Conservation (phyloP, 2,888 invertebrate genomes). For the Argynnis bischoffii region DNA sequence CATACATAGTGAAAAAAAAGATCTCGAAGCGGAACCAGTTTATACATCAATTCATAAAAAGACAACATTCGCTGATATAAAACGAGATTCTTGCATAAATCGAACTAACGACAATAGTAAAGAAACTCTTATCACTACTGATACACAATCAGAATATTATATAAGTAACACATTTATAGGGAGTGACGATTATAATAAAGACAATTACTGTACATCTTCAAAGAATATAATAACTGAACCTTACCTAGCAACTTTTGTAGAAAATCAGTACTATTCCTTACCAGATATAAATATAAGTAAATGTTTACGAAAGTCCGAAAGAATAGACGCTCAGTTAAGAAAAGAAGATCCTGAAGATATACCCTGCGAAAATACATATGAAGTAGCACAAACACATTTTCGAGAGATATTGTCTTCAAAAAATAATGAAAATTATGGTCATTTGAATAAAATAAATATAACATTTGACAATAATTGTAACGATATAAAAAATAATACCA, state of each 20-base stretch:
- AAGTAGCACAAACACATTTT: constrained; percentile 73
- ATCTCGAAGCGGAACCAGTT: constrained; percentile 64
- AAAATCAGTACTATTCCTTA: constrained; percentile 87
- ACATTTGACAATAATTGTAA: constrained; percentile 24
- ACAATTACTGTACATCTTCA: constrained; percentile 66
- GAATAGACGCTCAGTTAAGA: constrained; percentile 87
- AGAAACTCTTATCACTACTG: constrained; percentile 59
- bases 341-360: constrained; percentile 74
- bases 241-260: constrained; percentile 78
- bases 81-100: constrained; percentile 61
- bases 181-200: constrained; percentile 66
- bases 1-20: constrained; percentile 53
- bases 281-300: constrained; percentile 87
- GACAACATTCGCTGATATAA: constrained; percentile 81
- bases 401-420: constrained; percentile 66
- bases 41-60: constrained; percentile 76
- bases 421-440: constrained; percentile 67
- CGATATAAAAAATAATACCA: constrained; percentile 44
- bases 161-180: constrained; percentile 71
- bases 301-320: constrained; percentile 86
- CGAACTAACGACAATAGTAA: constrained; percentile 67
- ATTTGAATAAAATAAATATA: constrained; percentile 63
- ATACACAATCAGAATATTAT: constrained; percentile 54
- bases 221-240: constrained; percentile 78
- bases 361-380: constrained; percentile 72